Base-by-base conservation (phyloP, 2,797 vertebrate genomes). In the Myiotriccus ornatus region DNA sequence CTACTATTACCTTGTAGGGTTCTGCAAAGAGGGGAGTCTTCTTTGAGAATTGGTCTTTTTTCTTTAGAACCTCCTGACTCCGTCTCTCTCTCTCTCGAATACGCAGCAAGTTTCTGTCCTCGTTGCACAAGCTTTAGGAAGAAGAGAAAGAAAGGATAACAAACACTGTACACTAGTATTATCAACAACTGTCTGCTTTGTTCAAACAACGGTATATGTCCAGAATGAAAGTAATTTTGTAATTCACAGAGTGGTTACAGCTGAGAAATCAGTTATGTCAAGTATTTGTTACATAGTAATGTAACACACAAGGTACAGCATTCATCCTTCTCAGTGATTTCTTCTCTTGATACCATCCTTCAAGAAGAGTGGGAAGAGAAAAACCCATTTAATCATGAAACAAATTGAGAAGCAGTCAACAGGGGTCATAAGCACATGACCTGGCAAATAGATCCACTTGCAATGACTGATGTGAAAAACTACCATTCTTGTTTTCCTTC, bases 31-130 rank as follows among this genome's bases (percentile, higher is more conserved):
- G 99, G 1, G 99, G 99, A 18, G 97, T 97, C 69, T 98, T 98
- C 87, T 98, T 97, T 20, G 95, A 82, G 81, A 98, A 98, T 32
- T 95, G 92, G 64, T 98, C 98, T 97, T 98, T 98, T 89, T 98
- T 98, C 96, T 98, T 98, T 92, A 98, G 98, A 82, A 97, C 97
- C 96, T 99, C 99, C 96, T 99, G 99, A 95, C 98, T 99, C 84
- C 99, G 97, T 85, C 99, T 98, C 95, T 99, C 98, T 97, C 97
- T 98, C 94, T 99, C 99, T 97, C 97, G 97, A 95, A 99, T 98
- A 71, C 99, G 98, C 94, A 99, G 98, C 96, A 99, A 97, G 94
- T 99, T 99, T 95, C 99, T 98, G 34, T 99, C 99, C 97, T 99
- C 99, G 94, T 98, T 99, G 97, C 98, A 97, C 92, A 98, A 97